Base-by-base conservation (phyloP, 2,113 vertebrate genomes). In the Embiotoca jacksoni region DNA sequence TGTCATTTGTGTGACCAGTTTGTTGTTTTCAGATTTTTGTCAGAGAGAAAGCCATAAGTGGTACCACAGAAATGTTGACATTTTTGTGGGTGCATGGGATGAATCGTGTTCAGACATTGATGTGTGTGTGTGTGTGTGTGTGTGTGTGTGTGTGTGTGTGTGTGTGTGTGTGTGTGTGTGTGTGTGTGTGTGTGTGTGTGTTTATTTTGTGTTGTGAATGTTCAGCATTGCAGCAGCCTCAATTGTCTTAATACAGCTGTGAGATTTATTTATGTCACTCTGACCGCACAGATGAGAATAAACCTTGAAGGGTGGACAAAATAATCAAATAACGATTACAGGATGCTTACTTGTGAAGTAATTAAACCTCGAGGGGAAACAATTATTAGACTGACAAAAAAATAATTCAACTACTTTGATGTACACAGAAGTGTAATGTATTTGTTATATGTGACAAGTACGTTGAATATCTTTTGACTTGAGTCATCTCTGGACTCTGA, bases 21-120 rank as follows among this genome's bases (percentile, higher is more conserved):
- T 78, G 41, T 76, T 73, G 44, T 78, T 76, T 50, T 67, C 54
- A 66, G 30, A 70, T 73, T 46, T 78, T 77, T 72, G 35, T 69
- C 49, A 54, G n/a, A 72, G 9, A 41, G 50, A 64, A 64, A 75
- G n/a, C 69, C 76, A 44, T 61, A 79, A 54, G 66, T 53, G 63
- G 52, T 31, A 41, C 33, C 33, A 23, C 46, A 35, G 30, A 58
- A 65, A n/a, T 64, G 62, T 60, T 4, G 5, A 33, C 30, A 58
- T 74, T 69, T 89, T 8, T 55, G 15, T 56, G 50, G 56, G 33
- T 33, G 16, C 62, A 41, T 49, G 11, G 10, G 6, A 71, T 44
- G 37, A 68, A 55, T 47, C 31, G 2, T 66, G n/a, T 65, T 23
- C 41, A 69, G 16, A n/a, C 14, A 1, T 23, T 10, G 16, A 11